phyloP scores from a whole-genome alignment of 2,888 invertebrate genomes.

The Lasioglossum lativentre region DNA sequence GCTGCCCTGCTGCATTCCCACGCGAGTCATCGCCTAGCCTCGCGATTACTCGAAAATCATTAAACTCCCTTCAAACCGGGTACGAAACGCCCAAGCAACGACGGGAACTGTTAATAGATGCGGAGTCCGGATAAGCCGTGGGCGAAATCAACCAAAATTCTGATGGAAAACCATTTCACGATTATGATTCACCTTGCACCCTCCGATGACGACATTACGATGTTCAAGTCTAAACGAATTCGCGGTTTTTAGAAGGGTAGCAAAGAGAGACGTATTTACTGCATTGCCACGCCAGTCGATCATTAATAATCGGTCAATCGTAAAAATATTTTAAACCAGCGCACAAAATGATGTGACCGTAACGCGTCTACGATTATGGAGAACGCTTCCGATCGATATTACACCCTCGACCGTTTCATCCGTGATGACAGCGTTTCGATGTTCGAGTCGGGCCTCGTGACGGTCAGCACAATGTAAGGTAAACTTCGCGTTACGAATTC shows the following conservation, averaged over 20 bases:
- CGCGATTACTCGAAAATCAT: constrained; percentile 74
- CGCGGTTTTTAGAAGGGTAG: too few relatives aligned
- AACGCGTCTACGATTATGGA: background rate
- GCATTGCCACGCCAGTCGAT: too few relatives aligned
- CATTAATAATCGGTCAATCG: too few relatives aligned
- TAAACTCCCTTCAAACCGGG: constrained; percentile 62
- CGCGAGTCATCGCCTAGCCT: constrained; percentile 72
- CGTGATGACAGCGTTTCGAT: constrained; percentile 33
- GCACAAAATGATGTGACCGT: background rate
- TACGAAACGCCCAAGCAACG: constrained; percentile 37
- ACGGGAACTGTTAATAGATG: constrained; percentile 42
- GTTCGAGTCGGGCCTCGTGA: constrained; percentile 30
- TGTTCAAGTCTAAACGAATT: too few relatives aligned
- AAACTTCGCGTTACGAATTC: constrained; percentile 75
- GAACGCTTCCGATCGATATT: background rate
- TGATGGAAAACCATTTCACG: background rate
- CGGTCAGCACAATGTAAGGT: constrained; percentile 77
- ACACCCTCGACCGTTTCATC: background rate
- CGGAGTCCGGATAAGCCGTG: constrained; percentile 28
- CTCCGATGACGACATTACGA: too few relatives aligned
- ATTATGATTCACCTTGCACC: too few relatives aligned
- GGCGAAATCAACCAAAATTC: background rate
- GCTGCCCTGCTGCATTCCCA: constrained; percentile 73
- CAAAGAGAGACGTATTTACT: too few relatives aligned
- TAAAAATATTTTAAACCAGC: background rate